Evolutionary conservation across 2,888 invertebrate species (phyloP).

Genomic region (Agriopis leucophaearia): DNA sequence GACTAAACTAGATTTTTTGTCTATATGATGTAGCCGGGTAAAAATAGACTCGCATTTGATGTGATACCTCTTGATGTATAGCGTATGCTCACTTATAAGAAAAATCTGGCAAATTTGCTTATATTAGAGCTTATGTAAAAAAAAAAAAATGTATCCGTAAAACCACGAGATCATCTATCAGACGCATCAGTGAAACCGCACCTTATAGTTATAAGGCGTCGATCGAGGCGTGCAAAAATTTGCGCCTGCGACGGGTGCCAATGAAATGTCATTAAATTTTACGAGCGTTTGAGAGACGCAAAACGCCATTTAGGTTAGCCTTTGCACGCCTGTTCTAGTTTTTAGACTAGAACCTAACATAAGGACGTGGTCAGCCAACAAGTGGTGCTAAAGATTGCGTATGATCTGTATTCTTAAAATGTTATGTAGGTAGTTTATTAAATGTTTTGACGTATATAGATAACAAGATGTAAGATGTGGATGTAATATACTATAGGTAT

Average conservation of each 20-base stretch:
- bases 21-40: too few species aligned
- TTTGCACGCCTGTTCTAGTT: conserved; percentile 32
- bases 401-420: not conserved
- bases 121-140: too few species aligned
- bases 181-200: conserved; percentile 44
- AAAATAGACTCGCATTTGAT: too few species aligned
- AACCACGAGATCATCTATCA: conserved; percentile 7
- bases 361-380: conserved; percentile 1
- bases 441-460: too few species aligned
- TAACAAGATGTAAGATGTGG: too few species aligned
- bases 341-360: conserved; percentile 20
- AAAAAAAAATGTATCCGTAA: not conserved
- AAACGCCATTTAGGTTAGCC: conserved; percentile 51
- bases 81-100: too few species aligned
- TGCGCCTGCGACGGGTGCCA: conserved; percentile 63
- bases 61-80: too few species aligned
- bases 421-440: too few species aligned
- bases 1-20: too few species aligned
- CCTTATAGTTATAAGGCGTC: conserved; percentile 67
- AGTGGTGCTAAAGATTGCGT: not conserved
- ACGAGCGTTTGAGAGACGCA: conserved; percentile 67
- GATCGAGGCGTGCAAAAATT: conserved; percentile 75
- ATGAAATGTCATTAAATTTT: conserved; percentile 78
- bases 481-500: too few species aligned
- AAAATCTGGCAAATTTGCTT: too few species aligned